Evolutionary conservation across 23 tunicate genomes (phyloP).

Genomic region (Trididemnum miniatum): DNA sequence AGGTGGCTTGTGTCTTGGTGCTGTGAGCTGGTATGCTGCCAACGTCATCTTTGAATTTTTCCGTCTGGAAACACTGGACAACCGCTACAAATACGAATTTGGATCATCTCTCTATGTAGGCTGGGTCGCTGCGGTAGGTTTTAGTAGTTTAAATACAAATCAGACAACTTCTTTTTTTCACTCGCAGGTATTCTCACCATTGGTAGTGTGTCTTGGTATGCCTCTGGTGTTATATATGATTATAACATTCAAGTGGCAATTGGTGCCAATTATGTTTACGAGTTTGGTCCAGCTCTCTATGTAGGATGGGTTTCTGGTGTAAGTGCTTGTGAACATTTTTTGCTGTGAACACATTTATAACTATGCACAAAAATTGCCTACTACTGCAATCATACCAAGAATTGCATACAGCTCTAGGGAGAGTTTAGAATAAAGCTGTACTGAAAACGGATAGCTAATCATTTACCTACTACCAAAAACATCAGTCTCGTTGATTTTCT

Average conservation of each 20-base stretch:
- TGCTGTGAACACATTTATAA: too few relatives aligned
- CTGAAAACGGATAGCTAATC: too few relatives aligned
- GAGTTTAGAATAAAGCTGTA: too few relatives aligned
- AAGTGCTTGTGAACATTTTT: constrained; percentile 49
- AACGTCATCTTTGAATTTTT: constrained; percentile 66
- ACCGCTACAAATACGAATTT: constrained; percentile 58
- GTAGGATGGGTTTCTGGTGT: constrained; percentile 88
- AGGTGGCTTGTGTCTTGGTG: constrained; percentile 68
- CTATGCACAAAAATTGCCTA: too few relatives aligned
- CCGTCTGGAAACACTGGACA: not conserved
- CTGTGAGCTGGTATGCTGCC: constrained; percentile 92
- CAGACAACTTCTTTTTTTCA: not conserved
- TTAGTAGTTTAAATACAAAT: not conserved
- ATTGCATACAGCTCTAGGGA: too few relatives aligned
- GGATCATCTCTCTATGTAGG: constrained; percentile 89
- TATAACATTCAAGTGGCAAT: constrained; percentile 25
- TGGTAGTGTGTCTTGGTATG: constrained; percentile 85
- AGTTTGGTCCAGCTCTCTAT: constrained; percentile 82
- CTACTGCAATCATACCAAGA: too few relatives aligned
- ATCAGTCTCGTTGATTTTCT: too few relatives aligned
- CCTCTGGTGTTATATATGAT: constrained; percentile 66
- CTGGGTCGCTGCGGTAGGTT: constrained; percentile 81
- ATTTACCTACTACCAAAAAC: too few relatives aligned
- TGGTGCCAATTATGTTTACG: constrained; percentile 46
- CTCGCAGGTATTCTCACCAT: constrained; percentile 62